Evolutionary conservation across 2,797 vertebrate genomes (phyloP).

Genomic region (Taenioides sp.): DNA sequence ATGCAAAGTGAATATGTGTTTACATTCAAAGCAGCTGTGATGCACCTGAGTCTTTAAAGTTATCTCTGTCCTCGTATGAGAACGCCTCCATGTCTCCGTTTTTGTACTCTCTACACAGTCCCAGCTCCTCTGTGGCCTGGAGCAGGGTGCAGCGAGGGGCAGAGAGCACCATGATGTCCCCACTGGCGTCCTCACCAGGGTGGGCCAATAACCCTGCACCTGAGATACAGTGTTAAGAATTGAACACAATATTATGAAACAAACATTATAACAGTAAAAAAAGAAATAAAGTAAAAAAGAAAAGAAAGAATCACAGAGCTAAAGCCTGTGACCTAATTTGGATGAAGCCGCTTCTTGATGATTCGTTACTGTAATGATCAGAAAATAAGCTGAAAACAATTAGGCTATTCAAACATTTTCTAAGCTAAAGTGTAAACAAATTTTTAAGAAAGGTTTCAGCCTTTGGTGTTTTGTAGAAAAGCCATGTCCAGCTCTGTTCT

Average conservation of each 20-base stretch:
- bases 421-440: not conserved
- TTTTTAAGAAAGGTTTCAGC: not conserved
- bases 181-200: conserved; percentile 77
- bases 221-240: conserved; percentile 26
- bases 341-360: not conserved
- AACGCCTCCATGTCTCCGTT: conserved; percentile 75
- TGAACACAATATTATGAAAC: too few relatives aligned
- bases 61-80: conserved; percentile 71
- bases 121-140: conserved; percentile 73
- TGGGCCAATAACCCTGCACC: conserved; percentile 78
- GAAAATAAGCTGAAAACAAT: not conserved
- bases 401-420: not conserved
- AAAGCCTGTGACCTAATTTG: not conserved
- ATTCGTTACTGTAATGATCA: not conserved
- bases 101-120: conserved; percentile 73
- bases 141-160: conserved; percentile 79
- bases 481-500: not conserved
- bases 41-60: conserved; percentile 76
- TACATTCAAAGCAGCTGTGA: conserved; percentile 8
- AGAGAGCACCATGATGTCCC: conserved; percentile 76
- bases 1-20: conserved; percentile 1
- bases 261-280: not conserved
- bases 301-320: not conserved
- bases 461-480: not conserved
- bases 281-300: too few relatives aligned